Base-by-base conservation (phyloP, 2,888 invertebrate genomes). In the Amphipoea oculea region DNA sequence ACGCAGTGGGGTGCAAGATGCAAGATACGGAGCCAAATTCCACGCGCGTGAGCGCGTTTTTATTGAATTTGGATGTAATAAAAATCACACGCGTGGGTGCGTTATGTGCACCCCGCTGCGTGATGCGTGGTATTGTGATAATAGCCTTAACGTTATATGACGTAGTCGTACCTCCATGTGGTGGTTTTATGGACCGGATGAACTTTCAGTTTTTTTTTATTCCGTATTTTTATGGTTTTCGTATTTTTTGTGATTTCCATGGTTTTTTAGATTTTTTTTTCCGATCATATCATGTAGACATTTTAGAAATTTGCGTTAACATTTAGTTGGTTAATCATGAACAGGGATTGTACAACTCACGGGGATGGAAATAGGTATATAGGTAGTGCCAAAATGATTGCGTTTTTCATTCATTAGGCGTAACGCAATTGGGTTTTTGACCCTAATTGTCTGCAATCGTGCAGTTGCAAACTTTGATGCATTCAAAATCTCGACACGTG, bases 401-500 rank as follows among this genome's bases (percentile, higher is more conserved):
- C 36, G 65, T 23, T 66, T 66, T 42, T n/a, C 9, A 48, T n/a
- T 62, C 29, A 29, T 29, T 29, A 29, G 36, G 36, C 4, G 40
- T 9, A 29, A 17, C 9, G 4, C 9, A 60, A 17, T 36, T 62
- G 3, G 17, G 17, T 1, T 63, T 17, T 36, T 20, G 9, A 36
- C 5, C 2, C 20, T 9, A 63, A 36, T 4, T 36, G 36, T 63
- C 5, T 48, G 5, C 14, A 20, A 60, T 7, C 40, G 12, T 42
- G 40, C 9, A 57, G 9, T 57, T 40, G 7, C 17, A 77, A 63
- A 40, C 20, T 60, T 36, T 74, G 0, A 51, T 29, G 14, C 14
- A 11, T 17, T 11, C 48, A 63, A 78, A 73, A 54, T 48, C 20
- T 68, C 40, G 9, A 54, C 87, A 84, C 84, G 84, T 86, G 87